phyloP scores from a whole-genome alignment of 2,797 vertebrate genomes.

The Remorina albescens region DNA sequence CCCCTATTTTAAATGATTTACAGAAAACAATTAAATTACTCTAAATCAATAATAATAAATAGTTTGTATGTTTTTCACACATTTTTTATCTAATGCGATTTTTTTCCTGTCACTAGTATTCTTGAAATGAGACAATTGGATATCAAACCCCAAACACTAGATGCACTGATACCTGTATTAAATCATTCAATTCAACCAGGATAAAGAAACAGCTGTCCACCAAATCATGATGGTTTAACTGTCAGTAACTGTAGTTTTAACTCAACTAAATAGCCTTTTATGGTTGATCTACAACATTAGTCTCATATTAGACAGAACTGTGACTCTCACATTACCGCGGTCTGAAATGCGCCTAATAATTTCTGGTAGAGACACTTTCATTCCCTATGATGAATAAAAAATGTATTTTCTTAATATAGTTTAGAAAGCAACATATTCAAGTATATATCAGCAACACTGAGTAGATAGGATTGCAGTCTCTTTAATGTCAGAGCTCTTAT shows the following conservation, averaged over 20 bases:
- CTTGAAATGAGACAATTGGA: not conserved
- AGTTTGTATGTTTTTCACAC: not conserved
- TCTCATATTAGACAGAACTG: conserved; percentile 7
- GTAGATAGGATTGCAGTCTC: conserved; percentile 20
- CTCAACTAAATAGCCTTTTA: not conserved
- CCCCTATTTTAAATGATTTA: not conserved
- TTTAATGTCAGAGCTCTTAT: conserved; percentile 50
- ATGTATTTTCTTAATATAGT: not conserved
- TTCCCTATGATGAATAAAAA: conserved; percentile 2
- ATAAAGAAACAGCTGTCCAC: not conserved
- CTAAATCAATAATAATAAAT: not conserved
- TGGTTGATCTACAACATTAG: not conserved
- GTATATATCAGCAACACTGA: conserved; percentile 32
- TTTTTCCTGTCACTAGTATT: not conserved
- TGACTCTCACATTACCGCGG: not conserved
- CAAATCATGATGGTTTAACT: not conserved
- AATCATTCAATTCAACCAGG: not conserved
- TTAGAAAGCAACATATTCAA: conserved; percentile 19
- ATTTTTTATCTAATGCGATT: too few relatives aligned
- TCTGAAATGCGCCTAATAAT: conserved; percentile 24
- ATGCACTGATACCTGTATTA: not conserved
- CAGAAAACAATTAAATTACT: not conserved
- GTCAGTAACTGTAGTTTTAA: not conserved
- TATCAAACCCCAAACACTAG: not conserved
- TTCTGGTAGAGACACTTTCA: conserved; percentile 19